A percentile compares a stretch with the other conserved stretches of the same genome.
Conservation (phyloP, 92 coral and sea anemone species). For the Phenganax marumi region DNA sequence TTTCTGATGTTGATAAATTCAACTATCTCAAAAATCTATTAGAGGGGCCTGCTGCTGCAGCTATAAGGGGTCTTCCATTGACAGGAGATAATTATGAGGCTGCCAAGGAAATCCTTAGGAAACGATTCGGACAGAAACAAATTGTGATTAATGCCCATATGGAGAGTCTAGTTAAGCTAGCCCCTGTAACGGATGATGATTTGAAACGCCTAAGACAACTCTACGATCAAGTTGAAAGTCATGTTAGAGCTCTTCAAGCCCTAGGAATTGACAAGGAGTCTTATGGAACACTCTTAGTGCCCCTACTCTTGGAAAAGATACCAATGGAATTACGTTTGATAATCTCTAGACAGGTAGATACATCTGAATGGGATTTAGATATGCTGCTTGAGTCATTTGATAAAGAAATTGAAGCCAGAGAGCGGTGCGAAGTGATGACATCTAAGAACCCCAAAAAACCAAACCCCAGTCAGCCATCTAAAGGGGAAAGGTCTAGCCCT, state of each 20-base stretch:
- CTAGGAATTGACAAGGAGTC: slow-evolving; percentile 12
- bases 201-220: slow-evolving; percentile 25
- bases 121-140: slow-evolving; percentile 37
- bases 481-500: not conserved
- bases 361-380: slow-evolving; percentile 40
- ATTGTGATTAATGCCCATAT: slow-evolving; percentile 42
- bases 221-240: slow-evolving; percentile 36
- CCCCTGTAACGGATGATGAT: slow-evolving; percentile 40
- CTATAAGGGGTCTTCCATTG: slow-evolving; percentile 39
- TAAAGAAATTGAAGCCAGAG: slow-evolving; percentile 35
- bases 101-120: slow-evolving; percentile 35
- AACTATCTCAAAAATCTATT: slow-evolving; percentile 38
- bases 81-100: slow-evolving; percentile 49
- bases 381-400: slow-evolving; percentile 27
- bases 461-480: not conserved
- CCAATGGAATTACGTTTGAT: slow-evolving; percentile 22
- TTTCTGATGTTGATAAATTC: slow-evolving; percentile 48
- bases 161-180: slow-evolving; percentile 32
- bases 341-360: slow-evolving; percentile 23
- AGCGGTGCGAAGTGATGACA: not conserved
- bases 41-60: slow-evolving; percentile 48
- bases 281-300: slow-evolving; percentile 42
- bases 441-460: not conserved
- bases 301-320: slow-evolving; percentile 23
- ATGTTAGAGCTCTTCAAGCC: slow-evolving; percentile 28